Conservation (phyloP, 2,888 invertebrate genomes). For the Maniola hyperantus region DNA sequence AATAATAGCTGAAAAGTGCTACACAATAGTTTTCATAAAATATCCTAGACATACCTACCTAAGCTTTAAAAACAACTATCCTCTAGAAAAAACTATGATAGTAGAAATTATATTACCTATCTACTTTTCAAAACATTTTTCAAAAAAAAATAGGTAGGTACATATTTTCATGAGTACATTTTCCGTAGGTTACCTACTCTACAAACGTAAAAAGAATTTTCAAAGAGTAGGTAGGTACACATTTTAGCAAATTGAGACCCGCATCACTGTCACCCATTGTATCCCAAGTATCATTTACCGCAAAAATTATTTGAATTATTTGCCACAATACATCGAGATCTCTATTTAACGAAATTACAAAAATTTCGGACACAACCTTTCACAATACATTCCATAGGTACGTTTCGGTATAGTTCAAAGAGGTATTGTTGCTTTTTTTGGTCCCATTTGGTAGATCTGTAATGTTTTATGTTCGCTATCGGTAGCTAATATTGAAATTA, state of each 20-base stretch:
- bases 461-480: conserved; percentile 24
- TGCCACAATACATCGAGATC: conserved; percentile 68
- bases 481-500: conserved; percentile 23
- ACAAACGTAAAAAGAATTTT: conserved; percentile 28
- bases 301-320: conserved; percentile 80
- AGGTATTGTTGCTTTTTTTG: conserved; percentile 30
- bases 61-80: too few relatives aligned
- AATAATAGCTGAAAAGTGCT: too few relatives aligned
- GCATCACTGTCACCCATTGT: conserved; percentile 73
- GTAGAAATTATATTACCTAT: background rate
- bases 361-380: conserved; percentile 54
- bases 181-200: background rate
- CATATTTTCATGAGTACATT: background rate
- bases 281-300: conserved; percentile 75
- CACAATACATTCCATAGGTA: conserved; percentile 49
- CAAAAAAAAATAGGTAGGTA: background rate
- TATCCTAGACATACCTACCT: too few relatives aligned
- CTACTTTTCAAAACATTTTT: background rate
- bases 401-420: conserved; percentile 60
- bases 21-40: too few relatives aligned
- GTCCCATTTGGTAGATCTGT: conserved; percentile 21
- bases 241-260: conserved; percentile 48
- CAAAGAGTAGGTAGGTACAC: conserved; percentile 27
- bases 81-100: too few relatives aligned
- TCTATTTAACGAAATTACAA: conserved; percentile 78